Evolutionary conservation across 2,113 vertebrate genomes (phyloP).

Genomic region (Solea senegalensis): DNA sequence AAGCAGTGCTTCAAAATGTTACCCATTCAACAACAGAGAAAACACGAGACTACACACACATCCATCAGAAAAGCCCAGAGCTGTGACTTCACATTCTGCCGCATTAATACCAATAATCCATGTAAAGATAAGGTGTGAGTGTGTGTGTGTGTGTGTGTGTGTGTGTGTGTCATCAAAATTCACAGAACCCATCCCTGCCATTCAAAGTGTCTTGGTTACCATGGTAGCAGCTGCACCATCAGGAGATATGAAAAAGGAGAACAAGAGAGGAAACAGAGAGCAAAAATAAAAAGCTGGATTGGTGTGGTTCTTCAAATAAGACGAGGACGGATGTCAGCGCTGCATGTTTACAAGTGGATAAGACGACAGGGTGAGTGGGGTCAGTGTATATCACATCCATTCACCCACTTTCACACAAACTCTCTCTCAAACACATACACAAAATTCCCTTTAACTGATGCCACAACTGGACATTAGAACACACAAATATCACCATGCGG

Average conservation of each 20-base stretch:
- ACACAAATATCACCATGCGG: neutral
- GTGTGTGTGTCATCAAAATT: constrained; percentile 35
- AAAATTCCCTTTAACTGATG: constrained; percentile 1
- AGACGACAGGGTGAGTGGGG: constrained; percentile 33
- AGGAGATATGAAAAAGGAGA: neutral
- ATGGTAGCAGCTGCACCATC: constrained; percentile 43
- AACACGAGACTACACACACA: constrained; percentile 1
- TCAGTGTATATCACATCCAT: constrained; percentile 11
- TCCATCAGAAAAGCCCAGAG: constrained; percentile 3
- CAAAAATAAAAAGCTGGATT: constrained; percentile 21
- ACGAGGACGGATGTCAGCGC: constrained; percentile 33
- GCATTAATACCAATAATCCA: constrained; percentile 34
- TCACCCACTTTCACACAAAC: too few relatives aligned
- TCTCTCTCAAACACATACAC: neutral
- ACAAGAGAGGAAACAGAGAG: neutral
- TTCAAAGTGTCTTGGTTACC: constrained; percentile 59
- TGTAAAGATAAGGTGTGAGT: constrained; percentile 7
- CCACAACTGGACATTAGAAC: neutral
- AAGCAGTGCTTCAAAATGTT: constrained; percentile 11
- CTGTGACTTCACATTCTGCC: neutral
- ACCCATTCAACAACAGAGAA: constrained; percentile 4
- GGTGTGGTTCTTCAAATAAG: constrained; percentile 18
- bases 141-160: neutral
- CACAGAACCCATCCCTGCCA: constrained; percentile 32
- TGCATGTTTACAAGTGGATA: constrained; percentile 36